These are phyloP conservation scores for Hydrophis major DNA, from an alignment of 2,797 vertebrate genomes.

Conservation along the genomic window DNA sequence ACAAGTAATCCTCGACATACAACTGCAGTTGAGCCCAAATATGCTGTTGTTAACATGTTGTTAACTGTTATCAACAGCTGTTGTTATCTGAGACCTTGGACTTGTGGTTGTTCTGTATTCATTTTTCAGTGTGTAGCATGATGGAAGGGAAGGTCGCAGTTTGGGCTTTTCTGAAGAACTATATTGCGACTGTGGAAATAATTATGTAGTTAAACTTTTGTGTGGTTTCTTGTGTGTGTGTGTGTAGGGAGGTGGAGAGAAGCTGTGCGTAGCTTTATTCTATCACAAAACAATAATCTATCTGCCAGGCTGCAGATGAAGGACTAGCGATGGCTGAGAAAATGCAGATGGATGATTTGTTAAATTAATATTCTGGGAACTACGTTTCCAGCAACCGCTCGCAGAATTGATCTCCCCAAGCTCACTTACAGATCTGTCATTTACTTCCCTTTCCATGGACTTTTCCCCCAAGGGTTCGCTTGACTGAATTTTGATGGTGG, in stretches of 20 bases:
- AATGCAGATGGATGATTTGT: background rate
- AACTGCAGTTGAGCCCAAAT: too few species aligned
- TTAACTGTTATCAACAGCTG: too few species aligned
- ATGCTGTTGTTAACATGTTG: too few species aligned
- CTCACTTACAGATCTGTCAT: background rate
- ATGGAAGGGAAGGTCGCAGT: slow-evolving; percentile 2
- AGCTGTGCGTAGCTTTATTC: slow-evolving; percentile 16
- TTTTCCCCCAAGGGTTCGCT: background rate
- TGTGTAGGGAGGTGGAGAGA: background rate
- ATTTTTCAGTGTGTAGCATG: slow-evolving; percentile 24
- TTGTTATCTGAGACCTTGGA: too few species aligned
- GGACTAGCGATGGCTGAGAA: rapidly evolving
- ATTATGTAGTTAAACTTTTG: background rate
- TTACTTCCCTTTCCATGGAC: background rate
- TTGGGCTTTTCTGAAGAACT: slow-evolving; percentile 25
- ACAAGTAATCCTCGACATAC: too few species aligned
- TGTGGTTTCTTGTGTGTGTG: background rate
- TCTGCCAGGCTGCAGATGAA: background rate
- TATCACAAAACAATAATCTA: background rate
- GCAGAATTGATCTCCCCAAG: background rate
- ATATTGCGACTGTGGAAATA: background rate
- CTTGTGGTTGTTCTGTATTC: too few species aligned
- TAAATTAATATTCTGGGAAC: background rate
- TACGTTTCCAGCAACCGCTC: background rate
- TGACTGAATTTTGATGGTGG: background rate